Base-by-base conservation (phyloP, 2,888 invertebrate genomes). In the Brenthis hecate region DNA sequence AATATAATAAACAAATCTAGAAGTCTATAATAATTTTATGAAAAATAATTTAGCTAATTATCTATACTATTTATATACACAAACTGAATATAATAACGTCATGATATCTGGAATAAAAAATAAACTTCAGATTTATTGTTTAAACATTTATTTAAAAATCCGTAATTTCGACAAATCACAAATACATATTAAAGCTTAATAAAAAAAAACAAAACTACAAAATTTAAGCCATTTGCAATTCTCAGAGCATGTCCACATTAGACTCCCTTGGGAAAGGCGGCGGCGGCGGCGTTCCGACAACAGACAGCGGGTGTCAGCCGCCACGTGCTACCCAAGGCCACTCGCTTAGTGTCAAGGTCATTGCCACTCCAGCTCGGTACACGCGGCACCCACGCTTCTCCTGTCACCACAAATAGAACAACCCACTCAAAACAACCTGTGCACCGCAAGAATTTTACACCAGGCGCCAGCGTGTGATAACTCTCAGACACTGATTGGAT, bases 311-410 rank as follows among this genome's bases (percentile, higher is more conserved):
- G 91, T 89, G 92, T 92, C 92, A 91, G 92, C 90, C 88, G 91
- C 91, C 92, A 92, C 92, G 92, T 92, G 92, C 91, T 91, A 89
- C 91, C 92, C 92, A 92, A 92, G 91, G 92, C 91, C 92, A 91
- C 88, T 92, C 91, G 91, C 91, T 91, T 91, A 91, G 92, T 93
- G 92, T 92, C 92, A 93, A 92, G 92, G 92, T 91, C 91, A 91
- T 90, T 91, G 91, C 91, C 91, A 92, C 92, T 91, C 92, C 92
- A 91, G 90, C 91, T 88, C 87, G 81, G 89, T 87, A 88, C 91
- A 90, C 90, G 90, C 89, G 87, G 90, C 91, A 89, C 91, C 91
- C 92, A 91, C 92, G 91, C 92, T 84, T 86, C 88, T 89, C 87
- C 87, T 91, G 91, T 89, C 91, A 91, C 92, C 92, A 91, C 91